phyloP scores from a whole-genome alignment of 2,888 invertebrate species.

The Tipula unca region DNA sequence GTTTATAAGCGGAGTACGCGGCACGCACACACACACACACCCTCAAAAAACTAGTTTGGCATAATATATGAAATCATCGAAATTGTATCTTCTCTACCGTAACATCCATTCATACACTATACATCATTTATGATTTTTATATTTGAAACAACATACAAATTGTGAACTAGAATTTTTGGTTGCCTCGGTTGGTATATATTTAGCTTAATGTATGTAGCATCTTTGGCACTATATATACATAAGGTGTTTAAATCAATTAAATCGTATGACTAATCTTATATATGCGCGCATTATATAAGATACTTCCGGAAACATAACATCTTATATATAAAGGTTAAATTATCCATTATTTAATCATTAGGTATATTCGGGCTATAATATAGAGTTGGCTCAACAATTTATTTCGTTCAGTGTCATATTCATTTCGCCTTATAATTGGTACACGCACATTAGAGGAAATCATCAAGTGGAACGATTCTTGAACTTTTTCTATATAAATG shows the following conservation, averaged over 20 bases:
- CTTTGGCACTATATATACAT: neutral
- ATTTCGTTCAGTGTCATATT: neutral
- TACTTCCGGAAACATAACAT: neutral
- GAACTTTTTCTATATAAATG: neutral
- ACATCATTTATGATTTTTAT: neutral
- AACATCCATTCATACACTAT: neutral
- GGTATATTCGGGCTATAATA: neutral
- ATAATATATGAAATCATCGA: neutral
- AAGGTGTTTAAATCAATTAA: neutral
- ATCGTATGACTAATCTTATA: neutral
- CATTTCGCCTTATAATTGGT: neutral
- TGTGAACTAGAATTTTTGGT: neutral
- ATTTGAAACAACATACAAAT: neutral
- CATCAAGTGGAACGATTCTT: neutral
- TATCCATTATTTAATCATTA: neutral
- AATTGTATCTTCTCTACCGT: neutral
- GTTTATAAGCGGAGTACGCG: neutral
- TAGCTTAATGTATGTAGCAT: neutral
- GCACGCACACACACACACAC: neutral
- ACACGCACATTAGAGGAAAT: neutral
- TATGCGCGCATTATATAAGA: neutral
- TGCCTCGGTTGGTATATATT: neutral
- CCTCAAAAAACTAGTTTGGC: neutral
- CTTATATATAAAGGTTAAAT: neutral
- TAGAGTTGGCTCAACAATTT: neutral